Evolutionary conservation across 2,888 invertebrate species (phyloP), one percentile per base, ranked within the genome.

Genomic region (Schrankia costaestrigalis): DNA sequence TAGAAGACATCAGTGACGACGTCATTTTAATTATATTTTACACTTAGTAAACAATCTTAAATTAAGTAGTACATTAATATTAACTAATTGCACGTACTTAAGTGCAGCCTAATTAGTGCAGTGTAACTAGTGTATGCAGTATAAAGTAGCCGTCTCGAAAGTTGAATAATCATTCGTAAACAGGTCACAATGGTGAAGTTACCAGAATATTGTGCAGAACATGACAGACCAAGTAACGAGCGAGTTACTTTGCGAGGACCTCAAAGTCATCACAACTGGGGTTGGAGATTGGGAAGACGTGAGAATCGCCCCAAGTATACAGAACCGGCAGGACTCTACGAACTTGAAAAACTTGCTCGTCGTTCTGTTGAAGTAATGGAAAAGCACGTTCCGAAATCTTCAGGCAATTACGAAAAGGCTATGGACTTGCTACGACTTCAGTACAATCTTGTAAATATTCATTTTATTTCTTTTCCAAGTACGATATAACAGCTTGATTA

Each of bases 371-470:
- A 46, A 2, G 35, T 75, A 1, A 74, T 74, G 71, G 67, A 71
- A 40, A 75, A 54, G 32, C 53, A 71, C 33, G 39, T 35, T 1
- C 44, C 55, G 0, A 62, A 53, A 40, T 56, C 58, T 0, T 47
- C 62, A 11, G 14, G 44, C 2, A 65, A 66, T 34, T 70, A 54
- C 30, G 19, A 48, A 0, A 43, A 31, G 22, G 72, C 62, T 0
- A 74, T 78, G 71, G 72, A 71, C 30, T 50, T 75, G n/a, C 38
- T 78, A 19, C 52, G 79, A 22, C 35, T 47, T 10, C 71, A 77
- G 41, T 69, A 75, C 31, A 77, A 76, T 43, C 49, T 75, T 37
- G 74, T 75, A 49, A 66, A 48, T 61, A 42, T 11, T 27, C 14
- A 22, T 29, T 26, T 11, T 17, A 18, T 9, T 19, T 29, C 12